Base-by-base conservation (phyloP, 1,140 invertebrate species). In the Caenorhabditis tropicalis region DNA sequence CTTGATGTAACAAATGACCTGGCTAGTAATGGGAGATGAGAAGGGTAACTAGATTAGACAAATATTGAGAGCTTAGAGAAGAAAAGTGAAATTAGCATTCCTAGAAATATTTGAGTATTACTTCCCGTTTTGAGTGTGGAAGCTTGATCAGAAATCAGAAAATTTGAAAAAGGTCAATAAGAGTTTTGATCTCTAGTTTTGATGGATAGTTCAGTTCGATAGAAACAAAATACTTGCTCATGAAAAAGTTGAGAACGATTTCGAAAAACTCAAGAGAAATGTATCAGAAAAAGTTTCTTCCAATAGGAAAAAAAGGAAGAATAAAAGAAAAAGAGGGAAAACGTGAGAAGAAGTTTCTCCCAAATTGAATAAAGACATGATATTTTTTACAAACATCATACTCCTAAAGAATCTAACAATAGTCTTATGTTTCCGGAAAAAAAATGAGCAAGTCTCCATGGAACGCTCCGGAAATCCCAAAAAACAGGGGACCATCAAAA, bases 301-400 rank as follows among this genome's bases (percentile, higher is more conserved):
- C n/a, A n/a, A n/a, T 10, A 36, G 9, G 29, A 10, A 74, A 74
- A 19, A 46, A 31, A 46, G 21, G 21, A 56, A 7, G 31, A 70
- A 70, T 19, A 15, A 27, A n/a, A 36, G 10, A 27, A 74, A 43
- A 43, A 36, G 43, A 74, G 21, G 3, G 36, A 74, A 74, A 43
- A 74, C 36, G 65, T 46, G 36, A 74, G 21, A 43, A 74, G n/a
- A 74, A 74, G 65, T 74, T 74, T 74, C 58, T 43, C 43, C 19
- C 29, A 74, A 74, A 74, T 43, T 74, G 15, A 74, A 74, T 74
- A 74, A 74, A 56, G 15, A 74, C 65, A 74, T 74, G 33, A 74
- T 74, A 43, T 74, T 43, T 56, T 65, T 58, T 21, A 33, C 58
- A 65, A 65, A 65, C 58, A 65, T 65, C 65, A 43, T 46, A n/a